Base-by-base conservation (phyloP, 2,888 invertebrate genomes). In the Clanis bilineata region DNA sequence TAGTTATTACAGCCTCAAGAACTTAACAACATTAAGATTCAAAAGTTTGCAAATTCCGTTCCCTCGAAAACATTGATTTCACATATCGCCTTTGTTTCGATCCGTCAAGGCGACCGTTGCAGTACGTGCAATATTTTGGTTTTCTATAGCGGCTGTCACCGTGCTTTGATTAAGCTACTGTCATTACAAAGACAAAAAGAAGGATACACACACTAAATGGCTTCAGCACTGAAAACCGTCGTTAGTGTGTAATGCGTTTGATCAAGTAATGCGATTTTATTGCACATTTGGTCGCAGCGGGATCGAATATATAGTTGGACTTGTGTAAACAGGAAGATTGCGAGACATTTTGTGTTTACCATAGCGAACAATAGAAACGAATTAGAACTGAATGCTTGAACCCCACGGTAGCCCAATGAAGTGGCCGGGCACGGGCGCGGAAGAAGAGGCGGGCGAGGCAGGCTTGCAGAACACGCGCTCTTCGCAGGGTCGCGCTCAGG, bases 361-460 rank as follows among this genome's bases (percentile, higher is more conserved):
- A 68, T 82, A 86, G 73, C 71, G 69, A 80, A 81, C 77, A 75
- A 79, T 77, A 64, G 73, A 83, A 83, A 80, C 77, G 73, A 79
- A 83, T 83, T 83, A 79, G 83, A 90, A 87, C 92, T 93, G 93
- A 93, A 93, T 93, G 93, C 91, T 92, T 79, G 88, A 92, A 82
- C 88, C 92, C 81, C 92, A 92, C 88, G 90, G 88, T 86, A 94
- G 93, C 93, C 94, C 93, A 94, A 95, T 95, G 95, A 95, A 95
- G 95, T 95, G 95, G 95, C 94, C 95, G 93, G 95, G 95, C 79
- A 93, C 94, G 83, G 94, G 93, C 72, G 93, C 90, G 82, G 95
- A 94, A 89, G 95, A 95, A 93, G 91, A 94, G 93, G 83, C 84
- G 84, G 92, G 90, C 65, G 92, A 92, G 79, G 86, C 89, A 67